These are phyloP conservation scores for Microcebus griseorufus DNA, from an alignment of 2,113 vertebrate species.

Conservation along the genomic window DNA sequence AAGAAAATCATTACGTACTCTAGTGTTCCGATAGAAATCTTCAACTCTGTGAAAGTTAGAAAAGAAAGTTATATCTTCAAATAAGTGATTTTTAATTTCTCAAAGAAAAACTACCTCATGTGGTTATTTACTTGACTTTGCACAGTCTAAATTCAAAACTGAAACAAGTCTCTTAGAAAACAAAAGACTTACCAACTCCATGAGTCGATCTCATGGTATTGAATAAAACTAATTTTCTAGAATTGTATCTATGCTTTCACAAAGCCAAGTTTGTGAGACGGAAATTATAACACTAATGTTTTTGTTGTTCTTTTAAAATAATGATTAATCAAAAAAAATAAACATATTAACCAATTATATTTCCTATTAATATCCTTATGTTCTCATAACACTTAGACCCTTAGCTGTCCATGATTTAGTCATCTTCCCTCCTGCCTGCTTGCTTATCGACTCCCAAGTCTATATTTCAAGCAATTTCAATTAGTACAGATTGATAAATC, in stretches of 20 bases:
- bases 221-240: not conserved
- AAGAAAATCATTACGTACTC: not conserved
- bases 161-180: not conserved
- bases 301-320: constrained; percentile 33
- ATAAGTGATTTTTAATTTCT: not conserved
- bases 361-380: not conserved
- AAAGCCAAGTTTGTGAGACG: not conserved
- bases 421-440: not conserved
- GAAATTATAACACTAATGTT: not conserved
- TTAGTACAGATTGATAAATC: constrained; percentile 45
- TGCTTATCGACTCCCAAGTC: not conserved
- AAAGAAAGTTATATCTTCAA: constrained; percentile 8
- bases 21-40: not conserved
- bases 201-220: not conserved
- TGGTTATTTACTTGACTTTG: not conserved
- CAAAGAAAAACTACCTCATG: not conserved
- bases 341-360: not conserved
- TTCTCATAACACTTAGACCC: not conserved
- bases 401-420: not conserved
- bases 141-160: not conserved
- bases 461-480: constrained; percentile 62
- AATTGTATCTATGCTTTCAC: not conserved
- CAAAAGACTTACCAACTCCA: not conserved
- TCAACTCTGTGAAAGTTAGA: not conserved
- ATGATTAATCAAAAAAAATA: not conserved